phyloP scores from a whole-genome alignment of 2,888 invertebrate genomes.

The Hyposoter didymator region DNA sequence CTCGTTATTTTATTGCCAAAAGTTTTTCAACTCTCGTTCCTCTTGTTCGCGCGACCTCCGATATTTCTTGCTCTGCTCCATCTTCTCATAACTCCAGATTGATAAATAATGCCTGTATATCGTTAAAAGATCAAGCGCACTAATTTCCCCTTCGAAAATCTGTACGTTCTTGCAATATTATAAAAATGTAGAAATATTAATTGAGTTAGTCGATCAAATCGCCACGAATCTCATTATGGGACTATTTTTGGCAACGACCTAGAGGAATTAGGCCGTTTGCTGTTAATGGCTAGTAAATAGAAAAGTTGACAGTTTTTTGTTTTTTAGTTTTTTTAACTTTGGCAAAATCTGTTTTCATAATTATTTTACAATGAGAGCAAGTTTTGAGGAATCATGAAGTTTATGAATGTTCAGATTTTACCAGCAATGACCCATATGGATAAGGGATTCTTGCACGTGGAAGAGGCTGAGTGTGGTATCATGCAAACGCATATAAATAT shows the following conservation, averaged over 20 bases:
- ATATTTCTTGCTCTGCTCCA: neutral
- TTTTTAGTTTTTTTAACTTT: neutral
- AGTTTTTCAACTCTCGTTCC: slow-evolving; percentile 46
- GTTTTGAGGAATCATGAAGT: neutral
- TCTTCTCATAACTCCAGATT: slow-evolving; percentile 42
- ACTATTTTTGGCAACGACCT: neutral
- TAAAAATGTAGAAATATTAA: neutral
- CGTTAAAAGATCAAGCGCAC: neutral
- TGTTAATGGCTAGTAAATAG: neutral
- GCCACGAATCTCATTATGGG: neutral
- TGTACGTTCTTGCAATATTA: neutral
- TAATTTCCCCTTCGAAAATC: neutral
- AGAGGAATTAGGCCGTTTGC: neutral
- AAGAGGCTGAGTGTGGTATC: slow-evolving; percentile 68
- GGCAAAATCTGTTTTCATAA: neutral
- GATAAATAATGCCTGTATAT: slow-evolving; percentile 49
- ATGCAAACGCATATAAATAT: slow-evolving; percentile 75
- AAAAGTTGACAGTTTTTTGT: neutral
- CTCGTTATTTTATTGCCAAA: slow-evolving; percentile 24
- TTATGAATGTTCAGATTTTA: neutral
- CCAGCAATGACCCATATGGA: neutral
- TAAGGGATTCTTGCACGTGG: slow-evolving; percentile 30
- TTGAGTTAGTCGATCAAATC: neutral
- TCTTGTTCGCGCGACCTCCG: slow-evolving; percentile 8
- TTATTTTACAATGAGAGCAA: neutral